These are phyloP conservation scores for Heterochromis multidens DNA, from an alignment of 2,113 vertebrate genomes.

Conservation along the genomic window DNA sequence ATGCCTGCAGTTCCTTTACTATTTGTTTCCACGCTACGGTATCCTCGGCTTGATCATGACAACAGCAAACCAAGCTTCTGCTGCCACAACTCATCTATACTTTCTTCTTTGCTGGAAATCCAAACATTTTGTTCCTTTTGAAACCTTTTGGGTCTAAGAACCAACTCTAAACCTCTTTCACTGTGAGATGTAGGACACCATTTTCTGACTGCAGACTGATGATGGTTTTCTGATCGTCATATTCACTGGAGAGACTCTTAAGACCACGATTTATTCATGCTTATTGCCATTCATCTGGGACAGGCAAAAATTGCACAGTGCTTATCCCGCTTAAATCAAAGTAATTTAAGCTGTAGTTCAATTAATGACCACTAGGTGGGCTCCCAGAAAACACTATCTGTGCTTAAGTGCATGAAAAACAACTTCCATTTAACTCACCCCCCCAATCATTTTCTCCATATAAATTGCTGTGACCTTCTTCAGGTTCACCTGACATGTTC, in stretches of 20 bases:
- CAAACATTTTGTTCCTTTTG: background rate
- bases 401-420: background rate
- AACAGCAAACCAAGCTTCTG: too few species aligned
- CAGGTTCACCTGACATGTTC: background rate
- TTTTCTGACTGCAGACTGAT: background rate
- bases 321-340: too few species aligned
- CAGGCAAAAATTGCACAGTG: too few species aligned
- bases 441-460: too few species aligned
- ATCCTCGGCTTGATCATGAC: too few species aligned
- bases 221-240: background rate
- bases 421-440: background rate
- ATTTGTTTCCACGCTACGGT: too few species aligned
- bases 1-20: background rate
- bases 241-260: background rate
- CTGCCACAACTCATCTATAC: background rate
- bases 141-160: background rate
- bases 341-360: background rate
- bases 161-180: background rate
- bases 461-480: background rate
- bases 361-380: background rate
- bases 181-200: background rate
- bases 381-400: background rate
- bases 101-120: background rate
- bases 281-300: too few species aligned
- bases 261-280: background rate